Evolutionary conservation across 2,888 invertebrate genomes (phyloP), one percentile per base, ranked within the genome.

Genomic region (Diplolepis rosae): DNA sequence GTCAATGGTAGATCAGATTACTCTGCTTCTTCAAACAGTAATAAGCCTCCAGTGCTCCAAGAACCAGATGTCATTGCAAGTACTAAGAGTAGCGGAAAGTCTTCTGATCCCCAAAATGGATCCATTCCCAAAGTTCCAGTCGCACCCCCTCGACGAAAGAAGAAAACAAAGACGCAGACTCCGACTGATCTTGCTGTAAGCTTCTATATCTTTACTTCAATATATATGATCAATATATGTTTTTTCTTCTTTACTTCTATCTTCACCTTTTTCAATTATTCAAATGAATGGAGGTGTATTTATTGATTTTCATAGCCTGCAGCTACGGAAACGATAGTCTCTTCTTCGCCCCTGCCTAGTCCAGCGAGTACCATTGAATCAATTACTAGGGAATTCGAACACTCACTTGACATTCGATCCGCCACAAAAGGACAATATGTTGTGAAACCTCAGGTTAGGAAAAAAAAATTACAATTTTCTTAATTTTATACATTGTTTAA

Each of bases 31-130:
- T 81, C 82, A 15, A 82, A 84, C 74, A 80, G 75, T 75, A 84
- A 85, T 5, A 77, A 72, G 68, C 74, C 75, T 75, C 81, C 85
- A 54, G 80, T 85, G 54, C 90, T 93, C 87, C 93, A 93, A 85
- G 97, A 97, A 89, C 97, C 97, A 1, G 97, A 98, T 90, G 96
- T 97, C 83, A 96, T 97, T 81, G 96, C 96, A 71, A 97, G 97
- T 90, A 96, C 97, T 76, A 97, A 97, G 74, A 85, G 82, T 77
- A 86, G 86, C 70, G 84, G 87, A 32, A 88, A 89, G 74, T 70
- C 78, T 27, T 74, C 78, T 22, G 87, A 88, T 66, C 72, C 71
- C 50, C 79, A 81, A 78, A 88, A 87, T 73, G 72, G 79, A 48
- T 72, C 81, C 24, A 83, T 84, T 66, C 83, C 79, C 39, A 81